Evolutionary conservation across 2,888 invertebrate species (phyloP).

Genomic region (Watsonalla cultraria): DNA sequence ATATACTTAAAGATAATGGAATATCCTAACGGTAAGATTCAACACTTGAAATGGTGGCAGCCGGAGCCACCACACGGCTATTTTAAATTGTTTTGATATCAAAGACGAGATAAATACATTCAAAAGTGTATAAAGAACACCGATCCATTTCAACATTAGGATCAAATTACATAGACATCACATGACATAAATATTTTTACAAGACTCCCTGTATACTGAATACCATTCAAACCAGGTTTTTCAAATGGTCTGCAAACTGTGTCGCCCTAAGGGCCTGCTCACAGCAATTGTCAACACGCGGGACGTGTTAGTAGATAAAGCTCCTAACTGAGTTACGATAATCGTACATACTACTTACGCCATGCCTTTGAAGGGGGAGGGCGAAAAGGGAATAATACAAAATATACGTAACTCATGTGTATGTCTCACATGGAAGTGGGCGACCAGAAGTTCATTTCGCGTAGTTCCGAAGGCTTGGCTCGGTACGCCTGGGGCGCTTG

Average conservation of each 20-base stretch:
- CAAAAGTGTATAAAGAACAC: background rate
- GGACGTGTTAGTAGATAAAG: background rate
- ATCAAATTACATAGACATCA: background rate
- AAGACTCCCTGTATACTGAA: background rate
- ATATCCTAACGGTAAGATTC: conserved; percentile 19
- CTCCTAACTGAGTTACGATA: conserved; percentile 1
- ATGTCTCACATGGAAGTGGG: conserved; percentile 86
- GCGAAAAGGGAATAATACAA: background rate
- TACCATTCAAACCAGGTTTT: background rate
- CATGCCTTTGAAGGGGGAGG: background rate
- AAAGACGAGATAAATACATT: background rate
- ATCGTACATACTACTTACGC: background rate
- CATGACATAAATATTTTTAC: background rate
- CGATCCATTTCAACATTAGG: background rate
- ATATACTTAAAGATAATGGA: conserved; percentile 28
- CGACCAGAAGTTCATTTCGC: conserved; percentile 92
- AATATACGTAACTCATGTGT: conserved; percentile 4
- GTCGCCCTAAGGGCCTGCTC: background rate
- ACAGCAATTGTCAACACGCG: background rate
- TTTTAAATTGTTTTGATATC: background rate
- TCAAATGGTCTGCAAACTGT: background rate
- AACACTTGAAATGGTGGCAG: background rate
- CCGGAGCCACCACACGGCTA: background rate
- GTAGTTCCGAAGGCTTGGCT: conserved; percentile 79
- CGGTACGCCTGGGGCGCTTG: conserved; percentile 42